Evolutionary conservation across 2,888 invertebrate genomes (phyloP), one percentile per base, ranked within the genome.

Genomic region (Cecidostiba fungosa): DNA sequence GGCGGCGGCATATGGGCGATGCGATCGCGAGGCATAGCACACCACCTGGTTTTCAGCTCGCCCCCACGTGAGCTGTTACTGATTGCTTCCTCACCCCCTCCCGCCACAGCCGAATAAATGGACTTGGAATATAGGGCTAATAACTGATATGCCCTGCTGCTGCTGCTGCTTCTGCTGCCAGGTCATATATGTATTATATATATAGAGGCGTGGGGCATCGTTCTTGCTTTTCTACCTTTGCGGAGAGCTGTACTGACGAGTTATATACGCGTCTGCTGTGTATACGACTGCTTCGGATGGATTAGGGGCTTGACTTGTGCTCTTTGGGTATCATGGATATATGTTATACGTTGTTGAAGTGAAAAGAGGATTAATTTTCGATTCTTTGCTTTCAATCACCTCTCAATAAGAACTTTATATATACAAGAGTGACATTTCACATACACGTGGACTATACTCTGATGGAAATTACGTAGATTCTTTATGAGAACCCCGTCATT

Each of bases 1-100:
- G 8, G 23, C n/a, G 23, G 54, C 54, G 80, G 81, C 81, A 81
- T 85, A 81, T 85, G 85, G 85, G 36, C 26, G 82, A 14, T 69
- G 39, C 73, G 73, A 77, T 84, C 84, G 84, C 72, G 39, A 26
- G 39, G 47, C 62, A 32, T 43, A 59, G 5, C 19, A 62, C 74
- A 12, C 54, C 82, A 82, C 82, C 82, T 82, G 82, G 77, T 39
- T 66, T 29, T 73, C 23, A 16, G 43, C 29, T 32, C 73, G 54
- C 73, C 5, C 36, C 47, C 29, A 19, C 74, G 47, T 26, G 26
- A 43, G 47, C 26, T 47, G 74, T 72, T 72, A 72, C 72, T 72
- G 72, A 72, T 72, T 72, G 72, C 72, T 72, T 72, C 72, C 72
- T 59, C 54, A n/a, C 54, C 74, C 69, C 16, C 39, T 36, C 10